A percentile compares a stretch with the other conserved stretches of the same genome.
Evolutionary conservation across 2,113 vertebrate genomes (phyloP).

Genomic region (Garra rufa): DNA sequence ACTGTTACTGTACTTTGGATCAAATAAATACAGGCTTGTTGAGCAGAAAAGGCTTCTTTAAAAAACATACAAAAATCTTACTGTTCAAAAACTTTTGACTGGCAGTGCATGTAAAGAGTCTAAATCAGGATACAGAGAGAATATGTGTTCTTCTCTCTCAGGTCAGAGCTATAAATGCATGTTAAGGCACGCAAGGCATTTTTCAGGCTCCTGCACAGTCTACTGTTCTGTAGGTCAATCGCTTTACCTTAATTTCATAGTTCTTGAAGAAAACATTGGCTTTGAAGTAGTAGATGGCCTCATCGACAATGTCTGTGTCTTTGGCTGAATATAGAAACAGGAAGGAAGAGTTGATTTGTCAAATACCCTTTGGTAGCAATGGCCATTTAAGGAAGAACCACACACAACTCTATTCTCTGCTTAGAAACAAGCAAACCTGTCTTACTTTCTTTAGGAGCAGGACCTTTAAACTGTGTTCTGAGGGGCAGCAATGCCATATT

Average conservation of each 20-base stretch:
- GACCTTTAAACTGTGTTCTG: constrained; percentile 96
- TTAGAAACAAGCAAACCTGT: constrained; percentile 30
- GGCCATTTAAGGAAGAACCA: constrained; percentile 62
- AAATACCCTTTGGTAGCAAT: background rate
- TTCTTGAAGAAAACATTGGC: constrained; percentile 99
- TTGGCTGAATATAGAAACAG: constrained; percentile 77
- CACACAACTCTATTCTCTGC: background rate
- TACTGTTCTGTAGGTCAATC: background rate
- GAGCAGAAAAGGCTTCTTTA: no score
- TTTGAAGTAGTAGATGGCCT: constrained; percentile 99
- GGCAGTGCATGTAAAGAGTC: background rate
- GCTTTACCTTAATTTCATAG: constrained; percentile 97
- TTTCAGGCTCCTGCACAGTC: background rate
- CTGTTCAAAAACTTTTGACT: no score
- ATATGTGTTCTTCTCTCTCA: background rate
- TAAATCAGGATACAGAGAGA: background rate
- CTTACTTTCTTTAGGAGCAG: constrained; percentile 93
- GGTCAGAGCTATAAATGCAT: constrained; percentile 44
- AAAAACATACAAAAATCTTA: no score
- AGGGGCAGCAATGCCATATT: constrained; percentile 96
- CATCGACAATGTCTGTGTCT: constrained; percentile 94
- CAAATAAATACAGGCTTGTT: no score
- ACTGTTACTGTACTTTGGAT: no score
- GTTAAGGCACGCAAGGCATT: constrained; percentile 62
- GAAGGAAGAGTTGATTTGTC: background rate